Evolutionary conservation across 2,797 vertebrate species (phyloP).

Genomic region (Smutsia gigantea): DNA sequence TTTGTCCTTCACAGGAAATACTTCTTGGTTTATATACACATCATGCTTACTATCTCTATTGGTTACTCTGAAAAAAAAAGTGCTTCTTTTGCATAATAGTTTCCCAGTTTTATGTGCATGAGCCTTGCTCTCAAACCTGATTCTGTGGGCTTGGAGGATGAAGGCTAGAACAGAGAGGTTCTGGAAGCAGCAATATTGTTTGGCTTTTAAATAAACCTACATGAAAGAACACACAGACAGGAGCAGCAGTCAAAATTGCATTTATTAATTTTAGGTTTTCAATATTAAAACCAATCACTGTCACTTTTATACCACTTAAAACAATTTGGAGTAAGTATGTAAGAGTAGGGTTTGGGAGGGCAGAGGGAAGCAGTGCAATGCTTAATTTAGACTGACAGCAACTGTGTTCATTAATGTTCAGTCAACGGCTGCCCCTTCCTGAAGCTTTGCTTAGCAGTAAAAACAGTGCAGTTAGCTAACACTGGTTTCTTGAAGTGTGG

Average conservation of each 20-base stretch:
- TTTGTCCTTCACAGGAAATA: not conserved
- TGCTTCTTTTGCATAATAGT: not conserved
- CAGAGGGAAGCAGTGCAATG: not conserved
- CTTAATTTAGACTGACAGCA: not conserved
- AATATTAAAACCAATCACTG: not conserved
- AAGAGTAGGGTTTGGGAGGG: not conserved
- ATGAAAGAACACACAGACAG: not conserved
- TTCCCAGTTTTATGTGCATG: not conserved
- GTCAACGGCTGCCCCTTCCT: not conserved
- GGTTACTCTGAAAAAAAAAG: not conserved
- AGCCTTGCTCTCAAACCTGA: not conserved
- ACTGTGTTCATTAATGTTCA: not conserved
- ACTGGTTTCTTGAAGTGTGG: not conserved
- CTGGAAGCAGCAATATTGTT: not conserved
- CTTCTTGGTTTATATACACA: not conserved
- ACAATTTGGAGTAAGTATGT: not conserved
- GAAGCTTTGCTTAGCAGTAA: not conserved
- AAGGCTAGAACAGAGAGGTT: not conserved
- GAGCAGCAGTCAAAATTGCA: not conserved
- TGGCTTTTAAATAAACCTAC: not conserved
- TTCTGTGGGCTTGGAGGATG: not conserved
- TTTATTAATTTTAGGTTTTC: slow-evolving; percentile 21
- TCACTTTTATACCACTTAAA: not conserved
- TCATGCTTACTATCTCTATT: not conserved
- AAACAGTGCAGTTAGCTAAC: not conserved